Evolutionary conservation across 2,888 invertebrate species (phyloP), one percentile per base, ranked within the genome.

Genomic region (Deilephila porcellus): DNA sequence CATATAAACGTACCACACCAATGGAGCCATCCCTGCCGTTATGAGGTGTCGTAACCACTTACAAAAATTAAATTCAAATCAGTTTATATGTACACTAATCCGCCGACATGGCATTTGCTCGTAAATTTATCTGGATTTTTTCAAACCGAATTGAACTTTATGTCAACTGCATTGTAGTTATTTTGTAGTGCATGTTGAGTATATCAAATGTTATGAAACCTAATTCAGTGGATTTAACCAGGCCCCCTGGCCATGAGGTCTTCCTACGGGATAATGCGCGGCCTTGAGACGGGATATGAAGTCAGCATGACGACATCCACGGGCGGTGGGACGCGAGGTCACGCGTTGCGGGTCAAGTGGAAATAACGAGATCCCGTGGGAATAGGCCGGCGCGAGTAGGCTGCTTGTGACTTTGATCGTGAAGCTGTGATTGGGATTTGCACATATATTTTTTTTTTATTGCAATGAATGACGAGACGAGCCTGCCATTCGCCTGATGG

Each of bases 291-390:
- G 14, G 67, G 67, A 67, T 67, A 52, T 67, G 67, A 67, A 19
- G 67, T 67, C 14, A 67, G 25, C 52, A 64, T 64, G 67, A 67
- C 25, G 67, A 52, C 67, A 67, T 64, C 64, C 45, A 52, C 67
- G 25, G 67, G 25, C 60, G 25, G 67, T 67, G 67, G 67, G 67
- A 67, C 67, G 67, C 67, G 25, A 67, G 67, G 67, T 64, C 64
- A 45, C 45, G 64, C 4, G 20, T 37, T 4, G n/a, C 45, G 64
- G 64, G 64, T 67, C 67, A 67, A 67, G 67, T 67, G 67, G 67
- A 67, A 67, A 29, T 67, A 67, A 67, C 17, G 37, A 45, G 37
- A 29, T 52, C 45, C 52, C 52, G 67, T 52, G 67, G 67, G 45
- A 67, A 67, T 67, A 52, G 67, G 25, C 45, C 5, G 17, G 17